Evolutionary conservation across 2,888 invertebrate genomes (phyloP), one percentile per base, ranked within the genome.

Genomic region (Lasiommata megera): DNA sequence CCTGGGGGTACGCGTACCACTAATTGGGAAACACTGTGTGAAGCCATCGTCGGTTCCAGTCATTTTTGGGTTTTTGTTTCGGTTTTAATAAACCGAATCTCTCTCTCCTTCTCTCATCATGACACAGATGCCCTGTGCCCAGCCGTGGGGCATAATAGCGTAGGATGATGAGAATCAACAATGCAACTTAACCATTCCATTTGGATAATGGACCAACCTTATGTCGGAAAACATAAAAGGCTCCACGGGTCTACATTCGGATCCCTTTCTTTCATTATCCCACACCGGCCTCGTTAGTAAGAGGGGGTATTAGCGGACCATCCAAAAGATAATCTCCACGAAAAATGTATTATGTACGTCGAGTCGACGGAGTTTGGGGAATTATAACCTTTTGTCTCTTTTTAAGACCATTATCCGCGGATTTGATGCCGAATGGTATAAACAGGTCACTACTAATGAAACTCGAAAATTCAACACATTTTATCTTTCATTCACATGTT

Each of bases 311-410:
- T 62, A 62, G 51, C 53, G 46, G 50, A 48, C 56, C 53, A 50
- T 41, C 54, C 55, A 43, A 51, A 54, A 54, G 56, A 63, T 63
- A 63, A 63, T 60, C 56, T 56, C 57, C 52, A 53, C 53, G 51
- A 58, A 58, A 63, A 56, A 58, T 56, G 60, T 58, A 58, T 63
- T 58, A 63, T 54, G 52, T 60, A 56, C 53, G 23, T 23, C 23
- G 36, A 37, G 37, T 54, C 50, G 41, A 52, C 54, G 14, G 51
- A 51, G 51, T 62, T 54, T 47, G 23, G 36, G 56, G 58, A 56
- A 60, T 62, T 61, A 63, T 61, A 34, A 61, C 54, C 63, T 51
- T 61, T 63, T 63, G 63, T 62, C 43, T 56, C 58, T 56, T 58
- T 63, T 54, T 63, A 54, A 56, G 56, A 52, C 58, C 46, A 57